Evolutionary conservation across 2,113 vertebrate species (phyloP), one percentile per base, ranked within the genome.

Genomic region (Corvus moneduloides): DNA sequence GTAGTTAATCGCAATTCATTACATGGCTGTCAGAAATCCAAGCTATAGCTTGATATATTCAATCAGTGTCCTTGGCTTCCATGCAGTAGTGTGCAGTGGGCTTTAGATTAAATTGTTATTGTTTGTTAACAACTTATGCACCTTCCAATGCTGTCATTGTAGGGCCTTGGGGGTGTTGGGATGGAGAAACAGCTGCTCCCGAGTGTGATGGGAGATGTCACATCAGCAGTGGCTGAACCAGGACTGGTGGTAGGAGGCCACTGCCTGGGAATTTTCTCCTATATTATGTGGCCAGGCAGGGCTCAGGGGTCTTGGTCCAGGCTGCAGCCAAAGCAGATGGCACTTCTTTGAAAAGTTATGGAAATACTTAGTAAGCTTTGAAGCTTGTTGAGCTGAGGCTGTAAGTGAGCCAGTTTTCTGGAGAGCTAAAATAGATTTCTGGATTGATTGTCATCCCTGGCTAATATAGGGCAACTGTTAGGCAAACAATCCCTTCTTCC

Each of bases 161-260:
- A 84, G 69, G 43, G 67, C 46, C 43, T 71, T 17, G 4, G 20
- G 41, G 14, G 10, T 2, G 4, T 21, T 49, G 54, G 77, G 39
- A 9, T 74, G 64, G 72, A 76, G 73, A 87, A 94, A 33, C 10
- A 51, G 22, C 22, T 32, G 6, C 21, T 84, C 30, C 43, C 0
- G 2, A n/a, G 55, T 1, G 17, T 12, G 43, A 23, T 1, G 0
- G 0, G 23, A 75, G 27, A 59, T 5, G 18, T 7, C 30, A 32
- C 9, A 33, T 9, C 28, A 86, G 16, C 32, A 37, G 46, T 5
- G 61, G 14, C 64, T 84, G 55, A 75, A 44, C 6, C 14, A 59
- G 66, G 61, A 16, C 43, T n/a, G 66, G 3, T 56, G 69, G 33
- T 39, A 91, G 43, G 16, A 75, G 7, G 26, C 7, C 43, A 33